phyloP scores from a whole-genome alignment of 2,113 vertebrate species.

The Bucco capensis region DNA sequence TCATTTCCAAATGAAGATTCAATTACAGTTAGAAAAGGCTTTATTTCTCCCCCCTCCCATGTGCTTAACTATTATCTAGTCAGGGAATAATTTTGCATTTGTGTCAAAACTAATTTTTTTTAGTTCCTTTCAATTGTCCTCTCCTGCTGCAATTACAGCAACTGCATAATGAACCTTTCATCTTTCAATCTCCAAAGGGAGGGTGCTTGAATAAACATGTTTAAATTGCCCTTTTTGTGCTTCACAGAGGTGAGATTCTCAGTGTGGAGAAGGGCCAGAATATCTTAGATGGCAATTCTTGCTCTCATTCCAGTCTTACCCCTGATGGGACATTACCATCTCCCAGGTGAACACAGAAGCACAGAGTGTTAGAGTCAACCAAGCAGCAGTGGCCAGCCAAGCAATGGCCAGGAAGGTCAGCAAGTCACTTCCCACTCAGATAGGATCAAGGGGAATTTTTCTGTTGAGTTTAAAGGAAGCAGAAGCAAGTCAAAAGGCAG shows the following conservation, averaged over 20 bases:
- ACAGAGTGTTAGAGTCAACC: not conserved
- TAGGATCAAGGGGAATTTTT: conserved; percentile 42
- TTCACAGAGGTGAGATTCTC: not conserved
- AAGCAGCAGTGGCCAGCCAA: not conserved
- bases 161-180: not conserved
- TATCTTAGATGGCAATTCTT: not conserved
- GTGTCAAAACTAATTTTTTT: conserved; percentile 46
- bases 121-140: not conserved
- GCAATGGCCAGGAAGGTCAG: not conserved
- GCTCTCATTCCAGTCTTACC: not conserved
- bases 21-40: not conserved
- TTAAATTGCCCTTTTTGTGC: conserved; percentile 21
- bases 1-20: not conserved
- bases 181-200: conserved; percentile 22
- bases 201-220: conserved; percentile 42
- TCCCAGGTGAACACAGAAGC: not conserved
- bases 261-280: not conserved
- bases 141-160: not conserved
- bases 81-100: not conserved
- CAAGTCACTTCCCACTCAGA: conserved; percentile 1
- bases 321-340: not conserved
- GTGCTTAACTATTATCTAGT: not conserved
- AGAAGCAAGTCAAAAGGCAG: conserved; percentile 19
- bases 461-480: conserved; percentile 23
- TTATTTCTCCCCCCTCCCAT: not conserved